Conservation (phyloP, 2,888 invertebrate species). For the Athalia circularis region DNA sequence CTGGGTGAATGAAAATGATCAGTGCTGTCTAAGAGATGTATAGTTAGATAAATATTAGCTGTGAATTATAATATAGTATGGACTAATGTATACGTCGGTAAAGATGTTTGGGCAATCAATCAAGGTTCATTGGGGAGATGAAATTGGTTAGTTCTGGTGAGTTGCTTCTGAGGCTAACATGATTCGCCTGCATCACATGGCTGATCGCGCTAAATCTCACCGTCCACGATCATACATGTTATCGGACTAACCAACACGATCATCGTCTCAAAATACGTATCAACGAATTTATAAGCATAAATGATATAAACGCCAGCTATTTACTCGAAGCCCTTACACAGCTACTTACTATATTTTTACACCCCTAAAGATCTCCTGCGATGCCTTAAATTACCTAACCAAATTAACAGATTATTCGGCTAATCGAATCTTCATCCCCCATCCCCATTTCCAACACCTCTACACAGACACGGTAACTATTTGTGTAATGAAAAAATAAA, state of each 20-base stretch:
- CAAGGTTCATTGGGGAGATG: conserved; percentile 21
- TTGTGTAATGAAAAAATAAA: too few species aligned
- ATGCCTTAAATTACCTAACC: background rate
- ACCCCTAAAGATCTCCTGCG: background rate
- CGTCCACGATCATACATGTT: background rate
- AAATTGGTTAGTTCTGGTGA: conserved; percentile 19
- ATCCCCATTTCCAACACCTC: too few species aligned
- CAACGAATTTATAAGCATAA: background rate
- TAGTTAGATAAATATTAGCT: background rate
- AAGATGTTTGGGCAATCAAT: conserved; percentile 33
- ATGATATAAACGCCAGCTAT: background rate
- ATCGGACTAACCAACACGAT: background rate
- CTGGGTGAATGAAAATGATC: too few species aligned
- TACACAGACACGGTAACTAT: too few species aligned
- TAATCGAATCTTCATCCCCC: background rate
- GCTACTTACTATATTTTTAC: background rate
- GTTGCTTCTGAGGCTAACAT: background rate
- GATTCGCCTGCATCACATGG: conserved; percentile 11
- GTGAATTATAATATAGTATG: conserved; percentile 3
- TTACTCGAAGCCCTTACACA: conserved; percentile 1
- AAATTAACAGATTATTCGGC: conserved; percentile 3
- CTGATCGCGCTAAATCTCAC: conserved; percentile 26
- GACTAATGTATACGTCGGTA: background rate
- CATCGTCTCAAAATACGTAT: conserved; percentile 13
- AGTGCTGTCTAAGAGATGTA: background rate